phyloP scores from a whole-genome alignment of 2,113 vertebrate genomes.

The Tyrannus savana region DNA sequence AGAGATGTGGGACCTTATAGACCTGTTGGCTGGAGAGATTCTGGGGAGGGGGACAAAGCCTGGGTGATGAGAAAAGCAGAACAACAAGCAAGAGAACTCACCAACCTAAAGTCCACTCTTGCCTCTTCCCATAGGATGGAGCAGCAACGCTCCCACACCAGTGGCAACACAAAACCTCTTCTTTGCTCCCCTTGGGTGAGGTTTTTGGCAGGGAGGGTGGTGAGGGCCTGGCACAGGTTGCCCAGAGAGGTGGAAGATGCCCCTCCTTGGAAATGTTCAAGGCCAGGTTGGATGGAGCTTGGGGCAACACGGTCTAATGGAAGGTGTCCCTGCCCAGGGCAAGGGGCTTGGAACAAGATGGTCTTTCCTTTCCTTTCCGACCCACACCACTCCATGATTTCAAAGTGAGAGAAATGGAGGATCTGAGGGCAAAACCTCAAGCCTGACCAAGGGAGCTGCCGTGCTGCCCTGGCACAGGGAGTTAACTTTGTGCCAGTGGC shows the following conservation, averaged over 20 bases:
- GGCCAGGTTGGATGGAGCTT: background rate
- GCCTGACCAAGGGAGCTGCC: background rate
- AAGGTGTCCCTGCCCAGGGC: background rate
- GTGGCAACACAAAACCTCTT: background rate
- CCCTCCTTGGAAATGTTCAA: background rate
- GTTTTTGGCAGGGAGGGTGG: background rate
- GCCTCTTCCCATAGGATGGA: background rate
- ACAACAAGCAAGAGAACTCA: background rate
- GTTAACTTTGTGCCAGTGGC: background rate
- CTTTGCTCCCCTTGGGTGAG: background rate
- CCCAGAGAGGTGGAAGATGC: background rate
- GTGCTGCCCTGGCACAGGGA: background rate
- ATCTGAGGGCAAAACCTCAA: background rate
- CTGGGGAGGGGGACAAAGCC: background rate
- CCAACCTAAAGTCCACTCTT: background rate
- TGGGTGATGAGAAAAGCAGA: background rate
- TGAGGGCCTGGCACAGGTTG: background rate
- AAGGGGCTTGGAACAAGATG: accelerated
- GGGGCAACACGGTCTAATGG: background rate
- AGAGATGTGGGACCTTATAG: background rate
- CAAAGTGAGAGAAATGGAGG: background rate
- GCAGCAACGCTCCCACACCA: background rate
- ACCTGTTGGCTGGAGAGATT: background rate
- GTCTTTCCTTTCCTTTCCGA: background rate
- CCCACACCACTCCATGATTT: background rate